These are phyloP conservation scores for Drosophila navojoa DNA, from an alignment of 1,140 invertebrate species.

Conservation along the genomic window DNA sequence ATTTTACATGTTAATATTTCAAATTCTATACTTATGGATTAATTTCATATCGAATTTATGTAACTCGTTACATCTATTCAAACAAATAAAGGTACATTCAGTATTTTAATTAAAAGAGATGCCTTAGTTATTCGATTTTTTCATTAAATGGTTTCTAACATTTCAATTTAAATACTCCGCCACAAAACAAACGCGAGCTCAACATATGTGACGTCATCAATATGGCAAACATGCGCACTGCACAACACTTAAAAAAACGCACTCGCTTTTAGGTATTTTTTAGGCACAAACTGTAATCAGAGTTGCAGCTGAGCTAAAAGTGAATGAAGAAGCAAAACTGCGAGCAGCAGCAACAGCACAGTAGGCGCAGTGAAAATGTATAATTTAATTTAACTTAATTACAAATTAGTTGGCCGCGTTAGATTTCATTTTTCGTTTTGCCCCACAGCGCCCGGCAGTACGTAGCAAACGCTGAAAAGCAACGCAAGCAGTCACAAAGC, in stretches of 20 bases:
- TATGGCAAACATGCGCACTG: constrained; percentile 40
- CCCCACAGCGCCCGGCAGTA: constrained; percentile 50
- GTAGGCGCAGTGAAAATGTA: constrained; percentile 70
- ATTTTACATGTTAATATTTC: too few relatives aligned
- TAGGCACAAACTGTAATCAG: constrained; percentile 21
- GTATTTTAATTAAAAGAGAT: too few relatives aligned
- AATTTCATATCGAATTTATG: too few relatives aligned
- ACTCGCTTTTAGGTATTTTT: constrained; percentile 21
- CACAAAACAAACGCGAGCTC: not conserved
- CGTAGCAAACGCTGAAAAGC: constrained; percentile 54
- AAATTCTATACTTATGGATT: too few relatives aligned
- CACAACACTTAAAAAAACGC: constrained; percentile 23
- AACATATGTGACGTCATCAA: constrained; percentile 21
- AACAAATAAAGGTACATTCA: too few relatives aligned
- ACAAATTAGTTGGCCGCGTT: constrained; percentile 68
- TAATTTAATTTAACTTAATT: constrained; percentile 78
- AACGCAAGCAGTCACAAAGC: constrained; percentile 37
- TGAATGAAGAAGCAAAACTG: constrained; percentile 40
- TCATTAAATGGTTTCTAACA: not conserved
- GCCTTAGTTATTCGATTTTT: too few relatives aligned
- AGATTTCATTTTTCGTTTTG: constrained; percentile 62
- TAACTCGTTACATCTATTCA: too few relatives aligned
- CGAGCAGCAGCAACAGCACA: constrained; percentile 22
- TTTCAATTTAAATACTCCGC: constrained; percentile 19
- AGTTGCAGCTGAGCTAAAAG: constrained; percentile 30